Conservation (phyloP, 2,113 vertebrate genomes). For the Hoplias malabaricus region DNA sequence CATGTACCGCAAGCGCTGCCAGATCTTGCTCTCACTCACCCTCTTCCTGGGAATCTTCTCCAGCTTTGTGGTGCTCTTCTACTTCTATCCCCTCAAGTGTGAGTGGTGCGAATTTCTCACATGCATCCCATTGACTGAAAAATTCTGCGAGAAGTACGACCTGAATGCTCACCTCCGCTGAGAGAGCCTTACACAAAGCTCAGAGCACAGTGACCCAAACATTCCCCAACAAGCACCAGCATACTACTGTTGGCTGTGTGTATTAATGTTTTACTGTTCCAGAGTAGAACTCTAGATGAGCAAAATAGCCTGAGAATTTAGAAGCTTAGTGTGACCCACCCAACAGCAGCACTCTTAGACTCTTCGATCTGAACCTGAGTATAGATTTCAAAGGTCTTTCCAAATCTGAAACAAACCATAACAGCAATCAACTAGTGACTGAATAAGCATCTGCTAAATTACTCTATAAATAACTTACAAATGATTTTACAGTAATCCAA, state of each 20-base stretch:
- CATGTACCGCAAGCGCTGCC: slow-evolving; percentile 94
- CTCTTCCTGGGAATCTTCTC: slow-evolving; percentile 92
- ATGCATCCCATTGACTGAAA: slow-evolving; percentile 98
- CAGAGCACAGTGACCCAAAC: background rate
- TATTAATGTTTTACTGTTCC: background rate
- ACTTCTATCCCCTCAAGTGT: slow-evolving; percentile 92
- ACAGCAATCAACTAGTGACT: no score
- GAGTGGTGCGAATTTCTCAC: slow-evolving; percentile 97
- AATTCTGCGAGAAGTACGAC: slow-evolving; percentile 98
- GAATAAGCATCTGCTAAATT: no score
- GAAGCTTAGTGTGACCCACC: background rate
- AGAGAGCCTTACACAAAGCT: slow-evolving; percentile 52
- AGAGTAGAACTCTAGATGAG: background rate
- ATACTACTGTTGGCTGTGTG: background rate
- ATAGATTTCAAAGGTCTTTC: no score
- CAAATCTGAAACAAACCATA: no score
- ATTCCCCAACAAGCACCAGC: background rate
- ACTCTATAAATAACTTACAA: no score
- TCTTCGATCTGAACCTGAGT: no score
- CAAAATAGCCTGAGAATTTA: background rate
- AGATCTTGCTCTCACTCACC: slow-evolving; percentile 90
- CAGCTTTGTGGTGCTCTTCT: slow-evolving; percentile 91
- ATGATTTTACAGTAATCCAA: no score
- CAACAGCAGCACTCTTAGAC: background rate
- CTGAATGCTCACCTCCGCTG: slow-evolving; percentile 93